Conservation (phyloP, 2,113 vertebrate genomes). For the Alectura lathami region DNA sequence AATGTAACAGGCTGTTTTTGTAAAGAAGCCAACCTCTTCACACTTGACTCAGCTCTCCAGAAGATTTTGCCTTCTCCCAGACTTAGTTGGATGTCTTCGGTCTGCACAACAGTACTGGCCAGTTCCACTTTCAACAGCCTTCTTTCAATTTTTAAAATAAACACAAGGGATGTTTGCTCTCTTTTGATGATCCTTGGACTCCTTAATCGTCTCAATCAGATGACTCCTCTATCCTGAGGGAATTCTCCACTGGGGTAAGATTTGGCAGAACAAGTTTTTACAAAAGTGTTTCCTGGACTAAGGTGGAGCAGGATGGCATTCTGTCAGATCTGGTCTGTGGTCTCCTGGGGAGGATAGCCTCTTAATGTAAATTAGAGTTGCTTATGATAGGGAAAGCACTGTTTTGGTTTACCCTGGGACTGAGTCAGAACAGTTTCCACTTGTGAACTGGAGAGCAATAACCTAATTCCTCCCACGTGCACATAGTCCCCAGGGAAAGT, state of each 20-base stretch:
- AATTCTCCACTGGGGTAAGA: neutral
- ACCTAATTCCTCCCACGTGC: constrained; percentile 2
- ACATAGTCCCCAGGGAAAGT: neutral
- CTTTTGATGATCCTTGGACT: neutral
- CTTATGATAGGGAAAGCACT: neutral
- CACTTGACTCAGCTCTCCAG: neutral
- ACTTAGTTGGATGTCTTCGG: neutral
- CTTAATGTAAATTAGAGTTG: constrained; percentile 6
- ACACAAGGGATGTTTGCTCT: neutral
- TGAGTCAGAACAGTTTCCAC: neutral
- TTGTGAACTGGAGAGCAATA: constrained; percentile 26
- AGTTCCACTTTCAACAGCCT: neutral
- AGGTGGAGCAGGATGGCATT: neutral
- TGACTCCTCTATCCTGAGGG: neutral
- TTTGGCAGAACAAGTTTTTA: neutral
- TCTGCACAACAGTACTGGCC: neutral
- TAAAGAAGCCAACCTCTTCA: neutral
- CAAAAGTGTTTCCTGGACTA: constrained; percentile 18
- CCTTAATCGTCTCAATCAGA: neutral
- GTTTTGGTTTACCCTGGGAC: constrained; percentile 2
- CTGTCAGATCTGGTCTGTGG: neutral
- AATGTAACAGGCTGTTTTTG: neutral
- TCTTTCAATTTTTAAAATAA: constrained; percentile 33
- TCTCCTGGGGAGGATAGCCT: neutral
- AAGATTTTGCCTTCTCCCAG: neutral